Base-by-base conservation (phyloP, 1,140 invertebrate species). In the Zaprionus gabonicus region DNA sequence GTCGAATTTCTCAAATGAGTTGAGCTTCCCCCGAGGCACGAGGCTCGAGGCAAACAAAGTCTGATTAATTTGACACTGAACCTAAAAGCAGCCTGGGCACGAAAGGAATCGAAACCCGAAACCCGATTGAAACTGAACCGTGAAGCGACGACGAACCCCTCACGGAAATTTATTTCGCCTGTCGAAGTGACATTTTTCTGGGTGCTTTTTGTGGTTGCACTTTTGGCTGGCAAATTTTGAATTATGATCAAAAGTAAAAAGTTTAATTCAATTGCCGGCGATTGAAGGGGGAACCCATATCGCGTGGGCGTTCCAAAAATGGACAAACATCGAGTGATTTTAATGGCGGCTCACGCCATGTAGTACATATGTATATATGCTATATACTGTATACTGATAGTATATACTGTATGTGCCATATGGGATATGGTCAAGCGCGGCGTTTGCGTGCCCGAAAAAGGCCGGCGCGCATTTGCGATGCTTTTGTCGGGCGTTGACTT, bases 31-130 rank as follows among this genome's bases (percentile, higher is more conserved):
- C 4, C 46, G 9, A 17, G 17, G 46, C 46, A 23, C 46, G 20
- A 20, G 17, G 44, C 17, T 23, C 15, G 56, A 15, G 55, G 69
- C 75, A 69, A 82, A 82, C 73, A 77, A 90, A 88, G 84, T 79
- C 84, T 88, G 84, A 88, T 88, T 88, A 88, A 88, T 88, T 90
- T 88, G 84, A 88, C 84, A 88, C 84, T 90, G 62, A 88, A 84
- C 78, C 62, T 76, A 79, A 81, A 76, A 78, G 78, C 73, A 81
- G 78, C 74, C 80, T 69, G 77, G 53, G 53, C 81, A 71, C 81
- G 73, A 64, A 80, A 73, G 79, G 80, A 87, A 74, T 72, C 83
- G 58, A 53, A 53, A 71, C 57, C 65, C 46, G 58, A 66, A 57
- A 67, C 58, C 62, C 31, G 31, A 34, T 46, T 17, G 27, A 77